These are phyloP conservation scores for Sander lucioperca DNA, from an alignment of 2,113 vertebrate species.

Conservation along the genomic window DNA sequence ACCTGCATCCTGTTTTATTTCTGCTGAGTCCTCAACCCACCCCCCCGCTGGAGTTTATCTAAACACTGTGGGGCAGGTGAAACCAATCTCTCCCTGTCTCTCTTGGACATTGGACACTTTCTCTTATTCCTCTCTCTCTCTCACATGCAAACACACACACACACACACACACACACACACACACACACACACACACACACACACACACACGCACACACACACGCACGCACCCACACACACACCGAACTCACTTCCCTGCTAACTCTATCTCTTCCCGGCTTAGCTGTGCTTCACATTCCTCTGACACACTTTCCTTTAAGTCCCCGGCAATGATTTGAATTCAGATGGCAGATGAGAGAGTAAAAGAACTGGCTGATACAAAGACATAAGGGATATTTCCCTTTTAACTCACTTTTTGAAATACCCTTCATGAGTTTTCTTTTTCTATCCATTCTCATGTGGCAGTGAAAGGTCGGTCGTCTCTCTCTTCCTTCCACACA, in stretches of 20 bases:
- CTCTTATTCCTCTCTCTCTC: slow-evolving; percentile 7
- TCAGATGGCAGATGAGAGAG: slow-evolving; percentile 43
- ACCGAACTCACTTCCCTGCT: neutral
- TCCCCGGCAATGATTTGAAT: slow-evolving; percentile 39
- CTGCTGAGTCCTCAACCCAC: slow-evolving; percentile 63
- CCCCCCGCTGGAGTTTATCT: slow-evolving; percentile 67
- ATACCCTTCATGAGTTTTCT: slow-evolving; percentile 13
- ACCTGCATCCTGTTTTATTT: slow-evolving; percentile 61
- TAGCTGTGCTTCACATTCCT: slow-evolving; percentile 36
- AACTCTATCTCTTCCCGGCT: slow-evolving; percentile 8
- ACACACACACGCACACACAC: slow-evolving; percentile 7
- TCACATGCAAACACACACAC: neutral
- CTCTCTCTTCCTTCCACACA: slow-evolving; percentile 36
- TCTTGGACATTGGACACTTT: slow-evolving; percentile 42
- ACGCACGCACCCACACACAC: neutral
- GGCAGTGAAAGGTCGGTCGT: slow-evolving; percentile 58
- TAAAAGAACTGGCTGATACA: slow-evolving; percentile 23
- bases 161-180: neutral
- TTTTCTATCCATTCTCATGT: slow-evolving; percentile 38
- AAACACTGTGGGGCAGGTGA: slow-evolving; percentile 68
- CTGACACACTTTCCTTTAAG: slow-evolving; percentile 43
- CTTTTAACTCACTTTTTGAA: slow-evolving; percentile 35
- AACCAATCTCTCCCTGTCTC: slow-evolving; percentile 58
- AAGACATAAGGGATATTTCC: slow-evolving; percentile 24
- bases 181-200: slow-evolving; percentile 6